These are phyloP conservation scores for Acanthornis magna DNA, from an alignment of 2,797 vertebrate species.

Conservation along the genomic window DNA sequence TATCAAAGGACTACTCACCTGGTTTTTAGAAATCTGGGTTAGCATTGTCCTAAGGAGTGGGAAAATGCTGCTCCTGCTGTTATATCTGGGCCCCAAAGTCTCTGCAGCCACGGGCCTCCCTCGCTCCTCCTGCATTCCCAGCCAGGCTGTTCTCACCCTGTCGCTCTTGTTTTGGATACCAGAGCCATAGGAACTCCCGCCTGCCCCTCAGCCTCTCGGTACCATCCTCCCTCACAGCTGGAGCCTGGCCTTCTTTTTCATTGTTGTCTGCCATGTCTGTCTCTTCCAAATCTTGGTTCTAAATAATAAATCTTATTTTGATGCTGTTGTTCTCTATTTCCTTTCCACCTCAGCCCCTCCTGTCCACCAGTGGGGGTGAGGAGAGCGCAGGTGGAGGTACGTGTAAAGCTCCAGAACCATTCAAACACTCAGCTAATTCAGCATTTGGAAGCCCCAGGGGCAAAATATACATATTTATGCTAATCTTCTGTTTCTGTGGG, in stretches of 20 bases:
- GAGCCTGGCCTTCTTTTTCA: background rate
- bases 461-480: background rate
- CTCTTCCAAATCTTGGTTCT: slow-evolving; percentile 33
- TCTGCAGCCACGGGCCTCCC: background rate
- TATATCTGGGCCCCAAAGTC: background rate
- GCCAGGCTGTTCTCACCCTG: background rate
- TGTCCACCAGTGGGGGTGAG: background rate
- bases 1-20: background rate
- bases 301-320: slow-evolving; percentile 66
- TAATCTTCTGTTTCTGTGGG: background rate
- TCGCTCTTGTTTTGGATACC: background rate
- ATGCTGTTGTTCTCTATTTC: slow-evolving; percentile 29
- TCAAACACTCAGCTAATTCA: background rate
- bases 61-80: background rate
- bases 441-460: background rate
- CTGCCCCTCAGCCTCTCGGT: background rate
- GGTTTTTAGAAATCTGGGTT: background rate
- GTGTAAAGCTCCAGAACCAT: background rate
- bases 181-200: background rate
- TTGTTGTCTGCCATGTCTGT: slow-evolving; percentile 48
- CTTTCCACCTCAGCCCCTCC: background rate
- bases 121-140: background rate
- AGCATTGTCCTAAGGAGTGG: background rate
- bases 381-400: background rate
- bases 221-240: background rate